These are phyloP conservation scores for Actinia tenebrosa DNA, from an alignment of 64 coral and sea anemone species.

Conservation along the genomic window DNA sequence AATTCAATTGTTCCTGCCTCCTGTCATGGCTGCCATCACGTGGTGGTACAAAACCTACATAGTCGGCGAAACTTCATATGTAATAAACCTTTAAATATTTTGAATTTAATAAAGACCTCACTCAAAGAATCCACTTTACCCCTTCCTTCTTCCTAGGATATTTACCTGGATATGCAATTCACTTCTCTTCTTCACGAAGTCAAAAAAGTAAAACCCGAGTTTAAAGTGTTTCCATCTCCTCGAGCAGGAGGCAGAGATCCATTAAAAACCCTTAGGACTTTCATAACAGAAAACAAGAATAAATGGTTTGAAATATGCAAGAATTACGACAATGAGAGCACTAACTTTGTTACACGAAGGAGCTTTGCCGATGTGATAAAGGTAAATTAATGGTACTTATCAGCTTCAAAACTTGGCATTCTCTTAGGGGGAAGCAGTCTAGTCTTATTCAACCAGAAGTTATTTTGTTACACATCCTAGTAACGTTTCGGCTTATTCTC, in stretches of 20 bases:
- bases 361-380: slow-evolving; percentile 46
- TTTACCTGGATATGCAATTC: slow-evolving; percentile 61
- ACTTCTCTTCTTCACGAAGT: slow-evolving; percentile 28
- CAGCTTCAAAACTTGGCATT: no score
- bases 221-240: slow-evolving; percentile 32
- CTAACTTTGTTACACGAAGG: slow-evolving; percentile 12
- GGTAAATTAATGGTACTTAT: slow-evolving; percentile 9
- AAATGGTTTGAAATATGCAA: slow-evolving; percentile 54
- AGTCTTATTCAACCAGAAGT: no score
- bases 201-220: slow-evolving; percentile 36
- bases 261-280: slow-evolving; percentile 29
- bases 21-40: no score
- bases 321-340: slow-evolving; percentile 19
- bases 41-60: no score
- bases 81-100: no score
- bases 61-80: no score
- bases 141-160: slow-evolving; percentile 15
- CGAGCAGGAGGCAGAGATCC: slow-evolving; percentile 36
- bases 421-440: no score
- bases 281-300: slow-evolving; percentile 48
- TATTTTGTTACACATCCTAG: no score
- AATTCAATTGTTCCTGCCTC: no score
- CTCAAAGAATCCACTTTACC: neutral
- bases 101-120: no score
- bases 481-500: no score